These are phyloP conservation scores for Erannis defoliaria DNA, from an alignment of 2,888 invertebrate species.

Conservation along the genomic window DNA sequence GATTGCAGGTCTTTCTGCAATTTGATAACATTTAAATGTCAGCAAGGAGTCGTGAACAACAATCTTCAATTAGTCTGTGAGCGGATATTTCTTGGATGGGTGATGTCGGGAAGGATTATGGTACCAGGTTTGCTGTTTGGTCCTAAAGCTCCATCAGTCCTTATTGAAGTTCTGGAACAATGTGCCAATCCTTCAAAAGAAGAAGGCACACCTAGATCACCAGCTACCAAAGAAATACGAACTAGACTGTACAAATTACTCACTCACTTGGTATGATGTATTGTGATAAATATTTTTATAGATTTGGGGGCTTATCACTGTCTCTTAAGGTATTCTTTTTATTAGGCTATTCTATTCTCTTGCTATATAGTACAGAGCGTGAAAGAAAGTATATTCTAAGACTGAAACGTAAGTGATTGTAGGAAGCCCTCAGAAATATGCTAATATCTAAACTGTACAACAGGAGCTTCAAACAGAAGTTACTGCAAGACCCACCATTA, in stretches of 20 bases:
- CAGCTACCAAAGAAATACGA: slow-evolving; percentile 77
- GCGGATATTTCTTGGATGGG: slow-evolving; percentile 89
- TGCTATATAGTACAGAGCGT: too few species aligned
- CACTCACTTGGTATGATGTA: slow-evolving; percentile 60
- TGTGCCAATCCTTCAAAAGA: slow-evolving; percentile 86
- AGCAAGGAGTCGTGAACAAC: slow-evolving; percentile 86
- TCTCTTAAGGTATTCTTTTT: too few species aligned
- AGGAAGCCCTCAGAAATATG: too few species aligned
- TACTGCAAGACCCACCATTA: too few species aligned
- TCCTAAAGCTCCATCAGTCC: slow-evolving; percentile 84
- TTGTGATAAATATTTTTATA: slow-evolving; percentile 41
- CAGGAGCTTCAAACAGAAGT: too few species aligned
- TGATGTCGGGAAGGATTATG: slow-evolving; percentile 86
- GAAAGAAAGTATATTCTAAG: too few species aligned
- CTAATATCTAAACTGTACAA: too few species aligned
- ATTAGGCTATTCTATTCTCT: too few species aligned
- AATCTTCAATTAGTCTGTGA: slow-evolving; percentile 90
- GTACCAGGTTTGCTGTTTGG: slow-evolving; percentile 88
- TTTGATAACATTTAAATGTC: slow-evolving; percentile 79
- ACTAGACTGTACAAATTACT: slow-evolving; percentile 83
- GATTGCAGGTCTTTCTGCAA: slow-evolving; percentile 89
- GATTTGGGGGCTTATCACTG: neutral
- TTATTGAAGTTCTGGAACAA: slow-evolving; percentile 85
- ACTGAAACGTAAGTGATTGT: too few species aligned
- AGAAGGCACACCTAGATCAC: slow-evolving; percentile 73